Evolutionary conservation across 64 coral and sea anemone genomes (phyloP).

Genomic region (Astreopora myriophthalma): DNA sequence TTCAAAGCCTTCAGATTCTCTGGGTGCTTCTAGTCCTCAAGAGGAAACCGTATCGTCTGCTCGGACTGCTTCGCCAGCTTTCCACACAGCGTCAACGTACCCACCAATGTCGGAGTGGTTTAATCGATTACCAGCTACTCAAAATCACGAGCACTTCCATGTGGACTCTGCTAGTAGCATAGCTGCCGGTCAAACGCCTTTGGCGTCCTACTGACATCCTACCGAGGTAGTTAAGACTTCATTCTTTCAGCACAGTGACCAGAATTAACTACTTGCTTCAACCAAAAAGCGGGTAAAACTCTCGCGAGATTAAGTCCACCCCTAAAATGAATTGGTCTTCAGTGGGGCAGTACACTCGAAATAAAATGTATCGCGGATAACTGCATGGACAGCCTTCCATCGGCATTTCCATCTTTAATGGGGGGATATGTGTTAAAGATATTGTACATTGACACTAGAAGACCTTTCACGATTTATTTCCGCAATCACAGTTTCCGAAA

Average conservation of each 20-base stretch:
- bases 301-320: background rate
- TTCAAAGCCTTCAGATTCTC: constrained; percentile 80
- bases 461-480: background rate
- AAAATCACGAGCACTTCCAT: constrained; percentile 90
- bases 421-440: background rate
- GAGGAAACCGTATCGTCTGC: constrained; percentile 65
- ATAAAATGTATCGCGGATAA: background rate
- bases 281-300: background rate
- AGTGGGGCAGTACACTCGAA: background rate
- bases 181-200: constrained; percentile 62
- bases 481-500: constrained; percentile 1
- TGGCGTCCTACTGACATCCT: constrained; percentile 84
- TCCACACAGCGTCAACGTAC: constrained; percentile 70
- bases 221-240: constrained; percentile 35
- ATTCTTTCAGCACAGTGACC: background rate
- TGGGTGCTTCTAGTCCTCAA: constrained; percentile 70
- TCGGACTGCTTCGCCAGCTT: constrained; percentile 72
- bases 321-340: background rate
- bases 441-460: background rate
- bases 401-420: background rate
- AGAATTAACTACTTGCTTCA: constrained; percentile 25
- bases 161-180: constrained; percentile 50
- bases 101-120: constrained; percentile 94
- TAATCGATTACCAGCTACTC: constrained; percentile 58
- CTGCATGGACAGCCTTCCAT: background rate